These are phyloP conservation scores for Xestia ashworthii DNA, from an alignment of 2,888 invertebrate genomes.

Conservation along the genomic window DNA sequence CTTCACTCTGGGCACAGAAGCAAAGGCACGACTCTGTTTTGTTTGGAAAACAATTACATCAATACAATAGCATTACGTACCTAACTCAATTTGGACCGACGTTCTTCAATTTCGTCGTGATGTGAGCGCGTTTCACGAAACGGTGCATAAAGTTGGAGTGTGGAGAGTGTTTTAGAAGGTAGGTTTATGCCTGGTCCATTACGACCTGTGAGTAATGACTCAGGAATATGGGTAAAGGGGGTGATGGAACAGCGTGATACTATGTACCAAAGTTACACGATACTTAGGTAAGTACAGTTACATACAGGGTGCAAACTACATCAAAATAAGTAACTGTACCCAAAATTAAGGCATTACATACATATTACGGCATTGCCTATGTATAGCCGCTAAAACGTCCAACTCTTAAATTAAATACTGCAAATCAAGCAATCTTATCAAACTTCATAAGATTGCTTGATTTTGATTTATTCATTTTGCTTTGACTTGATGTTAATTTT, in stretches of 20 bases:
- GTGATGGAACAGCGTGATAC: constrained; percentile 4
- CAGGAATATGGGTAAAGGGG: constrained; percentile 22
- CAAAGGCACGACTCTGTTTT: constrained; percentile 17
- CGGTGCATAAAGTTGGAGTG: background rate
- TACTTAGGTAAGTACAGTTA: background rate
- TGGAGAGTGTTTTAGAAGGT: constrained; percentile 14
- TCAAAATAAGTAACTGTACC: no score
- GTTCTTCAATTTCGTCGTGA: constrained; percentile 1
- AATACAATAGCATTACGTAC: constrained; percentile 4
- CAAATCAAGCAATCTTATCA: no score
- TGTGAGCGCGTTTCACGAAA: constrained; percentile 5
- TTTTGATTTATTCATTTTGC: no score
- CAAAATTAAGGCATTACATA: no score
- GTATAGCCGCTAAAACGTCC: no score
- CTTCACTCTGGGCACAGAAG: background rate
- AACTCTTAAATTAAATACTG: no score
- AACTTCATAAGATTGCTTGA: no score
- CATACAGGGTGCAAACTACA: no score
- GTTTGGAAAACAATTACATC: constrained; percentile 12
- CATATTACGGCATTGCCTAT: no score
- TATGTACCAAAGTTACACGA: constrained; percentile 24
- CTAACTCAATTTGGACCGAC: constrained; percentile 7
- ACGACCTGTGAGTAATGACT: constrained; percentile 36
- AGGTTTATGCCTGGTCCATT: constrained; percentile 14
- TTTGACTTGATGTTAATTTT: no score